Evolutionary conservation across 2,888 invertebrate species (phyloP), one percentile per base, ranked within the genome.

Genomic region (Ernsta delagoae): DNA sequence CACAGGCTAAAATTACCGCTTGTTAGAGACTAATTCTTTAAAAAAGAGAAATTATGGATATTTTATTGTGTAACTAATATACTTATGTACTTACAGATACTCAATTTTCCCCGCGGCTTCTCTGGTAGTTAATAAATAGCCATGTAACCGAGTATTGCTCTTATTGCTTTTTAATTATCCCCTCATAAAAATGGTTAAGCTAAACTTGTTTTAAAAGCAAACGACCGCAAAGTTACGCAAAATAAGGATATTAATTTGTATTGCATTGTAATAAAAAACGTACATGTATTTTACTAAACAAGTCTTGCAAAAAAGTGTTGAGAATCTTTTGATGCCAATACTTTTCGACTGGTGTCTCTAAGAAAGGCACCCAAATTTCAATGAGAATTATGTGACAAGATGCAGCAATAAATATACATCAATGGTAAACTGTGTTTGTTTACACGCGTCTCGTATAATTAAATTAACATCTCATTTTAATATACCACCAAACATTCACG

Each of bases 1-100:
- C 12, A 62, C 36, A 3, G 68, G 68, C 67, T 67, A 56, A 56
- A 36, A 68, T 62, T 62, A 68, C 5, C 6, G 62, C 68, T 61
- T 67, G 61, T 41, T 61, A 61, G 56, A 36, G 36, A 39, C 36
- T 57, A 45, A 64, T 63, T 36, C 48, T 61, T 60, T 62, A 57
- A 68, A 56, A 56, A 39, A 56, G 53, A 31, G 59, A 59, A 56
- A 65, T 53, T 65, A 59, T 59, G 12, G 36, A 39, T 24, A 11
- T 57, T 43, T 41, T 6, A 45, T 31, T 45, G n/a, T 7, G 31
- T 24, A 60, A 39, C n/a, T 16, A 16, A 16, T 16, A 16, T 16
- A 16, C 16, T 16, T 16, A 16, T 16, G 16, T 16, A 16, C 16
- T 1, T 16, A 16, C 16, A 16, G 16, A 16, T 16, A 1, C 16